Evolutionary conservation across 1,140 invertebrate species (phyloP).

Genomic region (Bombus polaris): DNA sequence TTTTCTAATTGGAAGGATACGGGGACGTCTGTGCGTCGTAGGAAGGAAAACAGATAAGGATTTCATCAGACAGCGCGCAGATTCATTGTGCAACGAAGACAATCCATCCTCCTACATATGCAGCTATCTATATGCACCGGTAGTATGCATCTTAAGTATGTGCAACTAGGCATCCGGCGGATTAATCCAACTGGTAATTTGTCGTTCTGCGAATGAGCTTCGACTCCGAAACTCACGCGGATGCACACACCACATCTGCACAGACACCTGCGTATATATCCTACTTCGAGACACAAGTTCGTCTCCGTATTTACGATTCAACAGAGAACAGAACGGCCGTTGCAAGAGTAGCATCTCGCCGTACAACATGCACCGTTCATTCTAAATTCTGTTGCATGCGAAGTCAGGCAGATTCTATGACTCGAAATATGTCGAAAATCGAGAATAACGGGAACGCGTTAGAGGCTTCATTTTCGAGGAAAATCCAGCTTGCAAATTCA

Average conservation of each 20-base stretch:
- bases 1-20: not conserved
- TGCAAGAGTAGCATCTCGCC: too few relatives aligned
- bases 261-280: constrained; percentile 23
- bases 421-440: too few relatives aligned
- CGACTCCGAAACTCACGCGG: constrained; percentile 50
- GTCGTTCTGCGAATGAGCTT: constrained; percentile 52
- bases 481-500: too few relatives aligned
- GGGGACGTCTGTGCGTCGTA: not conserved
- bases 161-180: constrained; percentile 35
- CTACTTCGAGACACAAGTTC: not conserved
- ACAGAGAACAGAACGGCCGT: not conserved
- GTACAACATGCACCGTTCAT: too few relatives aligned
- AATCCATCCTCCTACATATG: constrained; percentile 29
- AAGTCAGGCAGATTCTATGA: too few relatives aligned
- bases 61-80: constrained; percentile 13
- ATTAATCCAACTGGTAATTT: constrained; percentile 66
- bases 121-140: constrained; percentile 42
- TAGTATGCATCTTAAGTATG: constrained; percentile 48
- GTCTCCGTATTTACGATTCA: constrained; percentile 9
- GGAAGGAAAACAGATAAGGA: constrained; percentile 28
- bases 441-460: too few relatives aligned
- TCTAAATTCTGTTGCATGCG: too few relatives aligned
- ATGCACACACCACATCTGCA: constrained; percentile 21
- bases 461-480: too few relatives aligned
- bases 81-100: constrained; percentile 10